Conservation (phyloP, 2,113 vertebrate species). For the Paradoxurus hermaphroditus region DNA sequence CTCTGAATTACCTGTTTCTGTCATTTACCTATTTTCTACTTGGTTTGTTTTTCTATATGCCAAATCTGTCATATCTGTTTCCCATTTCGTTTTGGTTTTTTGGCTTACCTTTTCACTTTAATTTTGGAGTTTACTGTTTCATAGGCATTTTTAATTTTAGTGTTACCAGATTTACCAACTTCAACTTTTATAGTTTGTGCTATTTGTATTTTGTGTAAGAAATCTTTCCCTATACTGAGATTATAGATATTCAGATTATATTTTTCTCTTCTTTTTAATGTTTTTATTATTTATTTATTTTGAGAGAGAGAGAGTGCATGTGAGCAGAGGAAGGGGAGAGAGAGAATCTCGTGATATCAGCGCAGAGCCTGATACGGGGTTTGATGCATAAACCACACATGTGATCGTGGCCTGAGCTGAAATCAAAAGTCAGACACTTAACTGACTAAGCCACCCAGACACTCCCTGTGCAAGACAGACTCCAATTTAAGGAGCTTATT, state of each 20-base stretch:
- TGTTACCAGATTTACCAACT: neutral
- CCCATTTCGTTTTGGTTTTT: neutral
- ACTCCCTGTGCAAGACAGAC: neutral
- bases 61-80: neutral
- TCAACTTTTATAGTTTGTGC: neutral
- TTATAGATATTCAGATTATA: neutral
- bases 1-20: neutral
- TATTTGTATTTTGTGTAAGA: neutral
- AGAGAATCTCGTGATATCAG: too few relatives aligned
- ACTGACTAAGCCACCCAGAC: too few relatives aligned
- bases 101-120: neutral
- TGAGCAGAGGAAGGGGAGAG: too few relatives aligned
- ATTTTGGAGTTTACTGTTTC: neutral
- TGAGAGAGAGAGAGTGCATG: too few relatives aligned
- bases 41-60: neutral
- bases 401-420: too few relatives aligned
- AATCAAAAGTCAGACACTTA: too few relatives aligned
- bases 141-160: neutral
- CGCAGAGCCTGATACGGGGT: too few relatives aligned
- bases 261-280: too few relatives aligned
- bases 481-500: neutral
- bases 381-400: too few relatives aligned
- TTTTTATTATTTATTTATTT: too few relatives aligned
- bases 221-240: neutral
- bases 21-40: neutral